These are phyloP conservation scores for Tenebrosternarchus preto DNA, from an alignment of 2,113 vertebrate genomes.

Conservation along the genomic window DNA sequence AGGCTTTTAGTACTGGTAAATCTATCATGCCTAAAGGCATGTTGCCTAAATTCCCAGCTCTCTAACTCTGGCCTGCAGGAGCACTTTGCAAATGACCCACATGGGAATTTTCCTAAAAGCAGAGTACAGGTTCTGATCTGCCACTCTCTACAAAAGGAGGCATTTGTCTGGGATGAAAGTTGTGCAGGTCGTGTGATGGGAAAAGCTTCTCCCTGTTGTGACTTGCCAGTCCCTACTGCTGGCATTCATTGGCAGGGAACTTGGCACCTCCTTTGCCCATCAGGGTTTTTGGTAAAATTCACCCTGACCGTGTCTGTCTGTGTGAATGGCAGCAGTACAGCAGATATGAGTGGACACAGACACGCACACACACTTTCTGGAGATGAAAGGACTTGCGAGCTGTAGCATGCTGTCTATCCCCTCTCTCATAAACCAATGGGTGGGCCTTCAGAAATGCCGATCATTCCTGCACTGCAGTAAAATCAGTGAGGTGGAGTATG, in stretches of 20 bases:
- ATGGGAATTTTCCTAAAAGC: constrained; percentile 32
- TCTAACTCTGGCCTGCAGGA: constrained; percentile 11
- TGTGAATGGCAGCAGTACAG: constrained; percentile 39
- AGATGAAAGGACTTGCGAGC: constrained; percentile 44
- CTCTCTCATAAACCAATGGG: constrained; percentile 23
- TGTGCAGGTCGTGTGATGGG: constrained; percentile 28
- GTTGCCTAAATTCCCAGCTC: constrained; percentile 12
- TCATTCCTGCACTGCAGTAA: constrained; percentile 41
- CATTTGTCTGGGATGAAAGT: constrained; percentile 14
- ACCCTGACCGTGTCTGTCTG: constrained; percentile 36
- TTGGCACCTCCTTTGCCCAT: constrained; percentile 36
- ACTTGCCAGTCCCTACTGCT: constrained; percentile 33
- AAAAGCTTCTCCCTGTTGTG: constrained; percentile 23
- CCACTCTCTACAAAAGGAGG: constrained; percentile 34
- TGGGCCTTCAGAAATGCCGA: constrained; percentile 38
- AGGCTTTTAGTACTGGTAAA: constrained; percentile 14
- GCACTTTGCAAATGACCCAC: constrained; percentile 17
- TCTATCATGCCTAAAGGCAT: constrained; percentile 5
- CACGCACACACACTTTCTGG: constrained; percentile 22
- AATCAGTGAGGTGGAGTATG: constrained; percentile 27
- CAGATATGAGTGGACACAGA: constrained; percentile 36
- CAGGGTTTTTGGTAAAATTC: constrained; percentile 39
- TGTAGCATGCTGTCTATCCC: constrained; percentile 36
- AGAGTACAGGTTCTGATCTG: constrained; percentile 20
- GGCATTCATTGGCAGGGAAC: constrained; percentile 34